Base-by-base conservation (phyloP, 1,140 invertebrate species). In the Caenorhabditis brenneri region DNA sequence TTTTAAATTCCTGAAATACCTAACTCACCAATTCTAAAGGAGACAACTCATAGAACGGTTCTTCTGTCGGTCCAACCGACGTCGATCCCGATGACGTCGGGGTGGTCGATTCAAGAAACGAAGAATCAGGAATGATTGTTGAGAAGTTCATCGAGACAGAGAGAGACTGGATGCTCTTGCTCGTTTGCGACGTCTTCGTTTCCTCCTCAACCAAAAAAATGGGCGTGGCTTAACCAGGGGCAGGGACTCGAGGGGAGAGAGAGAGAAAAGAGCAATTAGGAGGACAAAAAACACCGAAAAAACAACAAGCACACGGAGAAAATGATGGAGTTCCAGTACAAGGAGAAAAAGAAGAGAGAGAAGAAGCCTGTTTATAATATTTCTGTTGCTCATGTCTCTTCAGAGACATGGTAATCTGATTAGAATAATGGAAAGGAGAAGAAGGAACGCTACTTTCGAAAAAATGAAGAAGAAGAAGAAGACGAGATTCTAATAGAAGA, bases 361-460 rank as follows among this genome's bases (percentile, higher is more conserved):
- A 36, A 36, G 12, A 15, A 42, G 65, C 65, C 65, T 74, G 65
- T 74, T 74, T 74, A 74, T 74, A 74, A 74, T 74, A 74, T 74
- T 74, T 39, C 15, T 24, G n/a, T 46, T 49, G 74, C 33, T 39
- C 46, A 2, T 53, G 16, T 36, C 27, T 22, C 9, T 22, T 4
- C 27, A 80, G 33, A 49, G 27, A 53, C 78, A 80, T 80, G 46
- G 22, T 33, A 51, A 80, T 80, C 31, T 53, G 49, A 51, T 80
- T 51, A 53, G 46, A 80, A 80, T 27, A 80, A 53, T 80, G 74
- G 27, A 24, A 48, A 48, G 24, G n/a, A 74, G 10, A 24, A 9
- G 65, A 10, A 1, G 65, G 65, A 74, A 74, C 36, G 24, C 65
- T 74, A 42, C 10, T 31, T 42, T 39, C 33, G n/a, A 74, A 74